phyloP scores from a whole-genome alignment of 1,140 invertebrate genomes.

The Drusus annulatus region DNA sequence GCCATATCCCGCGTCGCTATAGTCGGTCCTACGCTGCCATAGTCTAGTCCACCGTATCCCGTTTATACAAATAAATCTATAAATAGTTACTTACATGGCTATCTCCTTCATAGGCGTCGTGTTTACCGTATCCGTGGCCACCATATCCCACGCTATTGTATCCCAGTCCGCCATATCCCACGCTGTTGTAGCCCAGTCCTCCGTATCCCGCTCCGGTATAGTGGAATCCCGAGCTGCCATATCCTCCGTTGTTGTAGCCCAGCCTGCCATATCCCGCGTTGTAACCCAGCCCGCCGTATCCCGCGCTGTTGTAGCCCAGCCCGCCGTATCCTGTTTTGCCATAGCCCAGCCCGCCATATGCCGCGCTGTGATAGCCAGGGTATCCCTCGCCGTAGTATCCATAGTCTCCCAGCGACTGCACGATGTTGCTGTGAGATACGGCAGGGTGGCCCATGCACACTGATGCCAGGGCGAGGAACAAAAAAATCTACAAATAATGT shows the following conservation, averaged over 20 bases:
- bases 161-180: neutral
- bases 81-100: neutral
- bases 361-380: neutral
- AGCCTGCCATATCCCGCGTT: neutral
- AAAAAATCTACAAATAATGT: conserved; percentile 1
- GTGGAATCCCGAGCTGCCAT: neutral
- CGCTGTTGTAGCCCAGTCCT: neutral
- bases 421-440: conserved; percentile 1
- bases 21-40: too few species aligned
- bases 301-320: neutral
- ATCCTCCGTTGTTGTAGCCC: neutral
- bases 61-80: too few species aligned
- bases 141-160: too few species aligned
- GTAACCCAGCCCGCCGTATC: neutral
- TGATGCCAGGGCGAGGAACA: neutral
- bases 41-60: too few species aligned
- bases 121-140: neutral
- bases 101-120: neutral
- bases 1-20: too few species aligned
- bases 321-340: neutral
- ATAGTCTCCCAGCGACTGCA: neutral
- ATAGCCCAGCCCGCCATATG: conserved; percentile 18
- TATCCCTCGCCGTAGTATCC: neutral
- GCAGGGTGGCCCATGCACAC: neutral
- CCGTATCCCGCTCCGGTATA: neutral